Base-by-base conservation (phyloP, 2,113 vertebrate species). In the Ceyx margarethae region DNA sequence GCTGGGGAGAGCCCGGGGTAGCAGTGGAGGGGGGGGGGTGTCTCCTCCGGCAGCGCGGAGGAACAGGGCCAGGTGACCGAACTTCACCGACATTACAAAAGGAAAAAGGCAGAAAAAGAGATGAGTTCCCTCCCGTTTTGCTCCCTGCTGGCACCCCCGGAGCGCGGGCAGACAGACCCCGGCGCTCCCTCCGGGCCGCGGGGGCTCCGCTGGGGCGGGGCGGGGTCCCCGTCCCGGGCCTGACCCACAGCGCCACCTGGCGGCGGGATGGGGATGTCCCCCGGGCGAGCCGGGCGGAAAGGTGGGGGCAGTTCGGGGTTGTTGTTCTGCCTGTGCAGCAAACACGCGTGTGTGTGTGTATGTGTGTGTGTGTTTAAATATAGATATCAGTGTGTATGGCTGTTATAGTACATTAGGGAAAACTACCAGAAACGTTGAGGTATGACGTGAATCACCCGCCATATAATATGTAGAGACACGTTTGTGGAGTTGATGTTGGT, bases 311-410 rank as follows among this genome's bases (percentile, higher is more conserved):
- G 14, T 33, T 13, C 2, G 69, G n/a, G 23, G 0, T 5, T 8
- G 51, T 23, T 25, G 12, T 6, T 19, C 19, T 22, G n/a, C 4
- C 2, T 3, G 42, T 5, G 29, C 22, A 18, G 25, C 10, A 14
- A 45, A 16, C 10, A 16, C 5, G 18, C 2, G 4, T 9, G 1
- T 7, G 6, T 7, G 8, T 29, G 28, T 10, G 2, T 4, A 8
- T 35, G 28, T 10, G 2, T 4, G 8, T 8, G 8, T 10, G 31
- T 17, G 2, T 8, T 1, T 1, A 10, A 3, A 2, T 2, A 1
- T 2, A 15, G 9, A 21, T 2, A 14, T 3, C 33, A 11, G 1
- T 4, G 0, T 4, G 26, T 9, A 12, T 7, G 0, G 1, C 51
- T 22, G 18, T 37, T 15, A 64, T 62, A 54, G 15, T 13, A 4